Base-by-base conservation (phyloP, 53 echinoderm and acorn worm genomes). In the Antedon mediterranea region DNA sequence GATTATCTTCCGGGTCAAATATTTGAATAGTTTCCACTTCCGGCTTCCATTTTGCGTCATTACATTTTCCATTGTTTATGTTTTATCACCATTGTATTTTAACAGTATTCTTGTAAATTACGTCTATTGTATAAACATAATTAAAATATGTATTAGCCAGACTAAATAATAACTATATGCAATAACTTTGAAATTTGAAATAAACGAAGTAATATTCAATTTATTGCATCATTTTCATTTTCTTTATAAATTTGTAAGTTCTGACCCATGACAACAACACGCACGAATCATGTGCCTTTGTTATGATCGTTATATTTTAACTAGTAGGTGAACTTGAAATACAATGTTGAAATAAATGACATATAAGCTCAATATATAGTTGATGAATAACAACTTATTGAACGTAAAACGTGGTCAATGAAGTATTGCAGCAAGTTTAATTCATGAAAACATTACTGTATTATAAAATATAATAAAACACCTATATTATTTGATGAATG, bases 211-310 rank as follows among this genome's bases (percentile, higher is more conserved):
- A 57, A 57, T 57, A 57, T 23, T 57, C 9, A 57, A 57, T 57
- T 57, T 18, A 57, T 57, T 57, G 11, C 11, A 15, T 23, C 57
- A 18, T 3, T 57, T 57, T 57, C 23, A 57, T 18, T 57, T 18
- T 57, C 23, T 57, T 57, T 11, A 57, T 15, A 18, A 57, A 3
- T 57, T 57, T 15, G 6, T 57, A 23, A 23, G 57, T 8, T 23
- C 23, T 57, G 57, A 15, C 37, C 37, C 57, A 57, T 23, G 57
- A 57, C 57, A 57, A 57, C 57, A 57, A 57, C 57, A 57, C 57
- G 57, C 57, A 57, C 57, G 57, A 57, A 57, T 57, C 57, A 57
- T 57, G 57, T 57, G 57, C 57, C 57, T 57, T 57, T 57, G 57
- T 57, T 57, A 57, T 57, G 57, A 26, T 57, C 57, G 57, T 57